Base-by-base conservation (phyloP, 2,888 invertebrate genomes). In the Oeneis ivallda region DNA sequence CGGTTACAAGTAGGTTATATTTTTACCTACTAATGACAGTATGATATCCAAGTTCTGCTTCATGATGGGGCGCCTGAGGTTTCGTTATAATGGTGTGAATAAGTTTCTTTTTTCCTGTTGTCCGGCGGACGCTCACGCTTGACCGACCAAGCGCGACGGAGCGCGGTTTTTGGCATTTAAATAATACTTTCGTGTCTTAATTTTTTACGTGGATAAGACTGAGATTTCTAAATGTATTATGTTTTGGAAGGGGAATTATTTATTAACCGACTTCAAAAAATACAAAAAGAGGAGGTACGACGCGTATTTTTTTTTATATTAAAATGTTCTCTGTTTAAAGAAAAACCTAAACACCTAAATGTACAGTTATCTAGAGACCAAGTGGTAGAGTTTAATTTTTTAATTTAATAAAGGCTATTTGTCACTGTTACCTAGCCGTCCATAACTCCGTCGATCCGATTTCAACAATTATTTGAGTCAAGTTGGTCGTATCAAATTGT, bases 141-240 rank as follows among this genome's bases (percentile, higher is more conserved):
- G 77, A 71, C 70, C 73, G 75, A 71, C 76, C 77, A 60, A 66
- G 70, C 81, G 80, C 83, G 83, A 86, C 83, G 80, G 71, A 74
- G 82, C 80, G 76, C 80, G 82, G 79, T 82, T 69, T 81, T 77
- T 74, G 75, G 79, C 80, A 76, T 79, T 78, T 72, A 75, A 72
- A 69, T 59, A 71, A 69, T 56, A 69, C 69, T 67, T 67, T 69
- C 69, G 67, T 67, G 64, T 69, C 54, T 65, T 34, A 56, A 59
- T 65, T 67, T 67, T 69, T 67, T 59, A 53, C 64, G 52, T 32
- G 11, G 53, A 19, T 53, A 59, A 17, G 15, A 50, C 34, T 49
- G 47, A 60, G 47, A 54, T 65, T 54, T 45, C 60, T 54, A 58
- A 58, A 52, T 19, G 26, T 50, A 26, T 26, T 19, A 26, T 4